Evolutionary conservation across 2,888 invertebrate genomes (phyloP).

Genomic region (Camponotus fellah): DNA sequence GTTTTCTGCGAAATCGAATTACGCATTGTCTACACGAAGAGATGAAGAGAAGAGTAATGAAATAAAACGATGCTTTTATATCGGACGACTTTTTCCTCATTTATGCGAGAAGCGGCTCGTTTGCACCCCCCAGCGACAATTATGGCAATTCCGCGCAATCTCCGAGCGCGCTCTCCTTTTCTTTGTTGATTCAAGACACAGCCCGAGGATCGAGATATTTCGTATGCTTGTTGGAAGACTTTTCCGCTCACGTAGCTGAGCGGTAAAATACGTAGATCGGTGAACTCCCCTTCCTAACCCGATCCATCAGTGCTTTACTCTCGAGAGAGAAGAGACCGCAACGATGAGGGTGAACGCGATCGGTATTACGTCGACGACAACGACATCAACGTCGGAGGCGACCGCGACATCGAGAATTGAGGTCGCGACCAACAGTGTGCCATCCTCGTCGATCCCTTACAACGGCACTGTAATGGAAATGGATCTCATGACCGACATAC

Average conservation of each 20-base stretch:
- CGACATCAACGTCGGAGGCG: constrained; percentile 14
- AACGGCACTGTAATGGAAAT: constrained; percentile 64
- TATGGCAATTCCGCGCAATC: background rate
- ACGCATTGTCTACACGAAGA: background rate
- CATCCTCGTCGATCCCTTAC: background rate
- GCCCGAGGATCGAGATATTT: constrained; percentile 9
- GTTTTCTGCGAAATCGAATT: constrained; percentile 36
- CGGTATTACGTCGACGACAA: constrained; percentile 7
- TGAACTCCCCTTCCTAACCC: background rate
- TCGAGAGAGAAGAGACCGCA: background rate
- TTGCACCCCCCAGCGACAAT: constrained; percentile 19
- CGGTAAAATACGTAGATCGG: background rate
- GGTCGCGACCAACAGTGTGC: constrained; percentile 21
- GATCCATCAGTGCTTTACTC: background rate
- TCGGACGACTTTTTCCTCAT: background rate
- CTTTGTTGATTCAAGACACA: constrained; percentile 20
- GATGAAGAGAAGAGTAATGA: constrained; percentile 15
- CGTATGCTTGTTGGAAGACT: constrained; percentile 20
- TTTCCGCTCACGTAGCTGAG: constrained; percentile 35
- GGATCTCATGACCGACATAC: constrained; percentile 68
- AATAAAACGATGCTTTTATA: background rate
- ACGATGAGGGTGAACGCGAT: constrained; percentile 31
- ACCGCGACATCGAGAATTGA: constrained; percentile 28
- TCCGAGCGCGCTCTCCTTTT: background rate
- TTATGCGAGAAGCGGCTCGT: background rate